Evolutionary conservation across 35 echinoderm and acorn worm species (phyloP), one percentile per base, ranked within the genome.

Genomic region (Hemicentrotus pulcherrimus): DNA sequence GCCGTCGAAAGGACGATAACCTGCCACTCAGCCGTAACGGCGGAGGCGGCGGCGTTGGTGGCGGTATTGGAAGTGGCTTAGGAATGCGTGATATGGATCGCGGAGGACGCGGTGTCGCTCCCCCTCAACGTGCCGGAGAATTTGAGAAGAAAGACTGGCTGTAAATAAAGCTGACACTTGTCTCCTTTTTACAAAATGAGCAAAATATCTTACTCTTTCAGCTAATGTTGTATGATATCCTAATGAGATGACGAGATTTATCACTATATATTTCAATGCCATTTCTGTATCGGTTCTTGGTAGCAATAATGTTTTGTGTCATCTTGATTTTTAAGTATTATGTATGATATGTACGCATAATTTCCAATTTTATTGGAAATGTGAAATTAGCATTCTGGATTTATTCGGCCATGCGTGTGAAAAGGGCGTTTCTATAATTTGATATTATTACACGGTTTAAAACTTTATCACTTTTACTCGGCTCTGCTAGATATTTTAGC

Each of bases 81-180:
- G 48, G 48, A 19, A 31, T 33, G 14, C 32, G 33, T 33, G 88
- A 41, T 45, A 78, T 18, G 0, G 65, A n/a, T 7, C 65, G 65
- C 19, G 91, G 32, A 7, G 90, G 90, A 24, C 22, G 22, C 32
- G 31, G 12, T 5, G 91, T 19, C 31, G 45, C 32, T 35, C 28
- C 46, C 30, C 11, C 16, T 18, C 16, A 47, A 11, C 32, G 32
- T 47, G 22, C 46, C 10, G 46, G 16, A 31, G 46, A 58, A 31
- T 14, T 14, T n/a, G 91, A 93, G 91, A 93, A 93, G 46, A 93
- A 58, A 58, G 91, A 93, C 46, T 93, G 91, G 91, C 48, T 93
- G 3, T 93, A 93, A 31, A 58, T 46, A 0, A 22, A 78, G n/a
- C 24, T 7, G 1, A 78, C 19, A 78, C 24, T 5, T 28, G 13